Conservation (phyloP, 92 coral and sea anemone genomes). For the Epizoanthus fatuus region DNA sequence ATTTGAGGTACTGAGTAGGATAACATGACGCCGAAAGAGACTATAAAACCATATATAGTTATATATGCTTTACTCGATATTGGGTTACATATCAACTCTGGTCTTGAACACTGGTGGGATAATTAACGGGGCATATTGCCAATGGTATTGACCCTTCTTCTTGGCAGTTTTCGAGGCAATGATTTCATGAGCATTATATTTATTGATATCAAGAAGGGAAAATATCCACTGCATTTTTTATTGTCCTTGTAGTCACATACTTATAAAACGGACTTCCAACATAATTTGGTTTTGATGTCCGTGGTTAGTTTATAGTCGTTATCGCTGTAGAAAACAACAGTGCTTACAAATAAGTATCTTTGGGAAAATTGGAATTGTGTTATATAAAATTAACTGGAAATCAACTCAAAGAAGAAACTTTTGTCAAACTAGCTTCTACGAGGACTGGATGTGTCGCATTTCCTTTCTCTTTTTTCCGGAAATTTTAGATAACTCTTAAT, state of each 20-base stretch:
- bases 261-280: not conserved
- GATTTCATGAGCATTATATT: not conserved
- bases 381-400: not conserved
- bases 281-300: too few relatives aligned
- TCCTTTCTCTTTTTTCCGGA: not conserved
- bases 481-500: constrained; percentile 17
- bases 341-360: too few relatives aligned
- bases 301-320: too few relatives aligned
- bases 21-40: too few relatives aligned
- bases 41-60: too few relatives aligned
- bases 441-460: not conserved
- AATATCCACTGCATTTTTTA: not conserved
- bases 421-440: not conserved
- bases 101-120: not conserved
- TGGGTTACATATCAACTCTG: too few relatives aligned
- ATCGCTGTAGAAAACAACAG: too few relatives aligned
- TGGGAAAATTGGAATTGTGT: too few relatives aligned
- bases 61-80: too few relatives aligned
- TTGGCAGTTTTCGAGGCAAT: not conserved
- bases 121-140: constrained; percentile 21
- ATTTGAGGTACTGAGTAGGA: too few relatives aligned
- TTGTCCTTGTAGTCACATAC: not conserved
- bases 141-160: not conserved
- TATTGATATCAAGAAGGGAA: not conserved
- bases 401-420: not conserved